phyloP scores from a whole-genome alignment of 92 coral and sea anemone species.

The Bergia puertoricense region DNA sequence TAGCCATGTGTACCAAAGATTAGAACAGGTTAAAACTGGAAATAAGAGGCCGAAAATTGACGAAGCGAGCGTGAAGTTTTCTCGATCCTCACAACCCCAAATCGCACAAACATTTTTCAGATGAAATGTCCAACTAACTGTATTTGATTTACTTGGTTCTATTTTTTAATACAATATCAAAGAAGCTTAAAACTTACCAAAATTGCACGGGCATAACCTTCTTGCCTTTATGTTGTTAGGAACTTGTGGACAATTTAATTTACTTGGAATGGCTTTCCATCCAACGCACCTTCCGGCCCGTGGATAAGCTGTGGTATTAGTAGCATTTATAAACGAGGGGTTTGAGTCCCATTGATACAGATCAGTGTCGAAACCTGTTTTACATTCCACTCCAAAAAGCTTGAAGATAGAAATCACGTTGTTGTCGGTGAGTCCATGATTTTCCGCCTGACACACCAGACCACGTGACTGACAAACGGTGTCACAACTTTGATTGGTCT shows the following conservation, averaged over 20 bases:
- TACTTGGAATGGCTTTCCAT: slow-evolving; percentile 5
- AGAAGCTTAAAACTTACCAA: background rate
- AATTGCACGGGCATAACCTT: slow-evolving; percentile 11
- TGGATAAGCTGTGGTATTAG: background rate
- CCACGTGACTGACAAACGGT: slow-evolving; percentile 12
- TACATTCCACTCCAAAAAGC: background rate
- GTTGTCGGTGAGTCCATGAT: slow-evolving; percentile 4
- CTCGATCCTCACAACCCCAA: background rate
- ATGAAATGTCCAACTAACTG: background rate
- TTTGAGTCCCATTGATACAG: background rate
- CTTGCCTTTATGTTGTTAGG: background rate
- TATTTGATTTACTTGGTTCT: background rate
- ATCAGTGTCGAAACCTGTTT: slow-evolving; percentile 21
- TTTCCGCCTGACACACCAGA: slow-evolving; percentile 7
- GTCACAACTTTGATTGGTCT: slow-evolving; percentile 1
- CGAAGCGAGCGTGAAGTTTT: background rate
- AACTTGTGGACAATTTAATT: background rate
- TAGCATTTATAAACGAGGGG: background rate
- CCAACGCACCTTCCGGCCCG: slow-evolving; percentile 9
- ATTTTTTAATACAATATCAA: background rate
- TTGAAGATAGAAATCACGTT: slow-evolving; percentile 26
- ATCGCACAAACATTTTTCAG: background rate
- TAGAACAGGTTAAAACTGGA: too few species aligned
- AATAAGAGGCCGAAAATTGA: too few species aligned
- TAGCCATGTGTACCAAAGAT: too few species aligned